phyloP scores from a whole-genome alignment of 2,888 invertebrate species.

The Prionchulus punctatus region DNA sequence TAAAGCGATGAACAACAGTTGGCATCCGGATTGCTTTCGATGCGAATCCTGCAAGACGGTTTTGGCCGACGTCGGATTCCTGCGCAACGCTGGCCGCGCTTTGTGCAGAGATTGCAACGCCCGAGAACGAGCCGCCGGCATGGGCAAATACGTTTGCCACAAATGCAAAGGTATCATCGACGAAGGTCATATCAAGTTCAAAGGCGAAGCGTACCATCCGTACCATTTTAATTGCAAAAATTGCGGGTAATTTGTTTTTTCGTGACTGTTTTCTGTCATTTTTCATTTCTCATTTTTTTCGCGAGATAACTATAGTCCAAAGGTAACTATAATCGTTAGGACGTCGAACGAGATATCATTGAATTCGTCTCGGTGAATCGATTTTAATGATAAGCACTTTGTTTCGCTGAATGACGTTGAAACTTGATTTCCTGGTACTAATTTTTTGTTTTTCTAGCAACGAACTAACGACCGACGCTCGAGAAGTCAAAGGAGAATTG shows the following conservation, averaged over 20 bases:
- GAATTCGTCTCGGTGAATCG: too few species aligned
- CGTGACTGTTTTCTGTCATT: too few species aligned
- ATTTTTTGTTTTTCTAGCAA: constrained; percentile 43
- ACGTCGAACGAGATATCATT: too few species aligned
- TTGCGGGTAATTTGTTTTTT: constrained; percentile 34
- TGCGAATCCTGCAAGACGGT: constrained; percentile 81
- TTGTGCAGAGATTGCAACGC: constrained; percentile 92
- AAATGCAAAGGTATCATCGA: constrained; percentile 66
- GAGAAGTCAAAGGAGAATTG: constrained; percentile 85
- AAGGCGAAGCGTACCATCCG: constrained; percentile 90
- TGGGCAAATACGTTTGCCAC: constrained; percentile 90
- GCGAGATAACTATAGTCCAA: too few species aligned
- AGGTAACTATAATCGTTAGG: too few species aligned
- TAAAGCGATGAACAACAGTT: constrained; percentile 96
- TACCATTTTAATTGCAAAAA: constrained; percentile 92
- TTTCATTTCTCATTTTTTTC: too few species aligned
- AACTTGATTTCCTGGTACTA: too few species aligned
- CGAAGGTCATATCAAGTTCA: constrained; percentile 39
- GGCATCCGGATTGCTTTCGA: constrained; percentile 95
- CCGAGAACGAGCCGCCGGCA: constrained; percentile 76
- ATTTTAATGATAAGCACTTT: too few species aligned
- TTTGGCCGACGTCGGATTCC: constrained; percentile 89
- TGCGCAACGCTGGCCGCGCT: constrained; percentile 53
- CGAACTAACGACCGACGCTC: constrained; percentile 82
- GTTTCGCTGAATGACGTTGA: too few species aligned